Percentiles rank a stretch among this genome's conserved stretches.
phyloP scores from a whole-genome alignment of 2,113 vertebrate species.

The Callaeas wilsoni region DNA sequence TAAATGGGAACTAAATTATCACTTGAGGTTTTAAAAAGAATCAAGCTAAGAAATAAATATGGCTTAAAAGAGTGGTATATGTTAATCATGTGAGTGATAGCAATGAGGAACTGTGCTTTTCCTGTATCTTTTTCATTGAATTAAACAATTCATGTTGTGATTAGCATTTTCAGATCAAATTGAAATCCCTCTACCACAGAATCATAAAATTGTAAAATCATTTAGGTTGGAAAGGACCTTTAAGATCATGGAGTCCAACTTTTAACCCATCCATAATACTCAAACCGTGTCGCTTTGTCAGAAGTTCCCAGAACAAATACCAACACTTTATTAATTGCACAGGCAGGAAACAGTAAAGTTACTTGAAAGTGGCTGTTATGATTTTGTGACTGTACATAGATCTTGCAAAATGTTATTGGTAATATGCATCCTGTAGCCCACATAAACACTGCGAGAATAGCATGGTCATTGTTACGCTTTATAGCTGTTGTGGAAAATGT shows the following conservation, averaged over 20 bases:
- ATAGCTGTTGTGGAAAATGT: slow-evolving; percentile 61
- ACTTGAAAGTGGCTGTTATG: slow-evolving; percentile 35
- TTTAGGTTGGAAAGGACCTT: not conserved
- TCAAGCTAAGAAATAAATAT: not conserved
- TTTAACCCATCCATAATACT: not conserved
- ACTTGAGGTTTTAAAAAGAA: not conserved
- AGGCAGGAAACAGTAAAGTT: slow-evolving; percentile 46
- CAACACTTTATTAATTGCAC: slow-evolving; percentile 4
- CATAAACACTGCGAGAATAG: slow-evolving; percentile 40
- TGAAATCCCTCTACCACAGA: not conserved
- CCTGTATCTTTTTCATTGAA: not conserved
- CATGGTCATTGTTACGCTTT: slow-evolving; percentile 59
- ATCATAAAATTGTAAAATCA: not conserved
- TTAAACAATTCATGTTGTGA: not conserved
- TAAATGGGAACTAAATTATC: not conserved
- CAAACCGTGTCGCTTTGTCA: not conserved
- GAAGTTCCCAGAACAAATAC: not conserved
- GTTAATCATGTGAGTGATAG: not conserved
- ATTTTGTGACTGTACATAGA: slow-evolving; percentile 67
- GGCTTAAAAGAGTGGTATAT: not conserved
- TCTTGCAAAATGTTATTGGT: slow-evolving; percentile 55
- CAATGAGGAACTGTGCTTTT: not conserved
- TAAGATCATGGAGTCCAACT: not conserved
- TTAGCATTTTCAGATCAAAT: not conserved
- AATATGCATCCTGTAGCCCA: slow-evolving; percentile 39